These are phyloP conservation scores for Vimba vimba DNA, from an alignment of 2,113 vertebrate species.

Conservation along the genomic window DNA sequence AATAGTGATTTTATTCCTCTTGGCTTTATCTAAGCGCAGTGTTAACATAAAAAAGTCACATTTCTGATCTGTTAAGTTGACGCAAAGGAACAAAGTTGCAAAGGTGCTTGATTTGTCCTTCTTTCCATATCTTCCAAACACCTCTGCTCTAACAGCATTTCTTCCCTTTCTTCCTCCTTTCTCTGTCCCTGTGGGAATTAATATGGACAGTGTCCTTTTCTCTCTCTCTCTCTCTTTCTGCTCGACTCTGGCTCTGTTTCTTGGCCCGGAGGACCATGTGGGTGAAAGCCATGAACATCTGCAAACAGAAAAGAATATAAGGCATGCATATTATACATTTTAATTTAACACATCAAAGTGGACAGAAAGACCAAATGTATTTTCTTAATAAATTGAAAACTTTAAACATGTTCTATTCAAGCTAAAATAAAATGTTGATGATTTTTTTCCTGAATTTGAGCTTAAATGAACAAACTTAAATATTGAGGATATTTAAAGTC, in stretches of 20 bases:
- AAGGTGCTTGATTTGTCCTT: slow-evolving; percentile 20
- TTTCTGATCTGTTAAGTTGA: background rate
- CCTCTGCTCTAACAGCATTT: slow-evolving; percentile 77
- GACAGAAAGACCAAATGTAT: background rate
- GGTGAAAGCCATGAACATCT: slow-evolving; percentile 87
- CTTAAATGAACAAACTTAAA: too few relatives aligned
- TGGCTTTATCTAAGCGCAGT: slow-evolving; percentile 51
- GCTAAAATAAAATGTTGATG: too few relatives aligned
- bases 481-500: too few relatives aligned
- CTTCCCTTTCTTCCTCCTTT: slow-evolving; percentile 79
- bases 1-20: slow-evolving; percentile 55
- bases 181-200: slow-evolving; percentile 76
- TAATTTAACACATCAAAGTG: background rate
- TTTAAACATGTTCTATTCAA: too few relatives aligned
- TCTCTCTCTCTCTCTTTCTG: slow-evolving; percentile 72
- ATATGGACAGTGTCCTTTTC: slow-evolving; percentile 83
- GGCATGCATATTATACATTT: background rate
- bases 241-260: slow-evolving; percentile 78
- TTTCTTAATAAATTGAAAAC: too few relatives aligned
- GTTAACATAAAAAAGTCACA: slow-evolving; percentile 49
- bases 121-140: background rate
- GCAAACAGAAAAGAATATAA: slow-evolving; percentile 11
- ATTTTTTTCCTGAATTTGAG: too few relatives aligned
- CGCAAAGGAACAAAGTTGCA: background rate
- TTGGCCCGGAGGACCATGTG: slow-evolving; percentile 81